Base-by-base conservation (phyloP, 2,888 invertebrate genomes). In the Frankliniella intonsa region DNA sequence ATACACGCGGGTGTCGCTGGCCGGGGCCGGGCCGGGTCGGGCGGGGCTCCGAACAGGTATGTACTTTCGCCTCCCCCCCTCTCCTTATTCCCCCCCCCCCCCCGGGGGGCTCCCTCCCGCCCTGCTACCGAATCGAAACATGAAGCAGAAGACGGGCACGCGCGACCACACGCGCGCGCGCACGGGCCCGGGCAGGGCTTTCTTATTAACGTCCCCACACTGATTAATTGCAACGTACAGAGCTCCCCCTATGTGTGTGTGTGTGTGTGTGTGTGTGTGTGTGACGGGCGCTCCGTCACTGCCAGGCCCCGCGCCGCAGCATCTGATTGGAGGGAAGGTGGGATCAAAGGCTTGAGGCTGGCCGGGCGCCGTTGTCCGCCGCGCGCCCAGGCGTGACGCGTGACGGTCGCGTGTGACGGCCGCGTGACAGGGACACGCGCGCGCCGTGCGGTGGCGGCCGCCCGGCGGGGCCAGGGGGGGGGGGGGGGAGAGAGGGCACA, bases 221-320 rank as follows among this genome's bases (percentile, higher is more conserved):
- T 76, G 69, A 76, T 76, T 76, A 76, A 76, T 76, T 76, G 69
- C 69, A 76, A 76, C 69, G 69, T 55, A 19, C 55, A 25, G 69
- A 22, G 55, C 14, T 14, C 19, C 17, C 19, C 17, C 12, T 55
- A 7, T 55, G 55, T 55, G 55, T 55, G 55, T 14, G 55, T 55
- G 55, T 55, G 55, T 55, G 55, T 12, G 55, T 19, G 55, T 12
- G 55, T 38, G 38, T 38, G 38, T 38, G 65, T 69, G 69, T 22
- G 69, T 76, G 69, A 1, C 22, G 12, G 2, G 69, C 69, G 69
- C 25, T 76, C 25, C 69, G 69, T 76, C 69, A 25, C 69, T 76
- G 69, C 69, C 69, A 25, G 22, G 11, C 69, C 22, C 22, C 17
- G 17, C 55, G 55, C 55, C 69, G 5, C 69, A 25, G 69, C 69